Percentiles rank a stretch among this genome's conserved stretches.
Conservation (phyloP, 2,113 vertebrate genomes). For the Lampris incognitus region DNA sequence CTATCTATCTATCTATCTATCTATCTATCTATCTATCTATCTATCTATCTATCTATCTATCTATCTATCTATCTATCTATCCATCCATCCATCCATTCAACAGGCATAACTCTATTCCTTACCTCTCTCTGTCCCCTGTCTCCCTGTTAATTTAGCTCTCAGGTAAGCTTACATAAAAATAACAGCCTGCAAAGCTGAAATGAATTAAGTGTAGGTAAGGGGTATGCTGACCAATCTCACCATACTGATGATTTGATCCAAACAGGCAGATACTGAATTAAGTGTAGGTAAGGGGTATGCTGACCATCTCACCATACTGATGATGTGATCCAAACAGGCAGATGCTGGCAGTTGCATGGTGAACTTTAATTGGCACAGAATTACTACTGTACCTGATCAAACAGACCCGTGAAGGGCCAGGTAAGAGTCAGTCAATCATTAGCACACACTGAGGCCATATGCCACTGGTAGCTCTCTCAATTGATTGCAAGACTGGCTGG, state of each 20-base stretch:
- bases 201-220: slow-evolving; percentile 33
- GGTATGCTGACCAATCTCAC: slow-evolving; percentile 46
- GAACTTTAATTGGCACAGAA: slow-evolving; percentile 52
- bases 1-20: not conserved
- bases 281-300: slow-evolving; percentile 30
- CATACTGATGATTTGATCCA: slow-evolving; percentile 37
- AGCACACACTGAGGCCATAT: slow-evolving; percentile 65
- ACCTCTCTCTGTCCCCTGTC: not conserved
- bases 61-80: not conserved
- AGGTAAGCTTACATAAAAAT: slow-evolving; percentile 2
- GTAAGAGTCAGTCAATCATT: slow-evolving; percentile 80
- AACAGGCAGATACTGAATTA: slow-evolving; percentile 49
- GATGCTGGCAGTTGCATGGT: slow-evolving; percentile 53
- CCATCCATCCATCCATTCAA: too few species aligned
- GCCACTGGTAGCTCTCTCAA: slow-evolving; percentile 58
- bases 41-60: not conserved
- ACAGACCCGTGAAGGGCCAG: slow-evolving; percentile 63
- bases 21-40: not conserved
- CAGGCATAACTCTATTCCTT: too few species aligned
- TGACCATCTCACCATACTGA: slow-evolving; percentile 50
- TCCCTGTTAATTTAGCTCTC: slow-evolving; percentile 19
- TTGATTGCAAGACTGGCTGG: slow-evolving; percentile 75
- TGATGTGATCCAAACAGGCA: slow-evolving; percentile 50
- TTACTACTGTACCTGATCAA: slow-evolving; percentile 77
- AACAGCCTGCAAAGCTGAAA: slow-evolving; percentile 28